Conservation (phyloP, 2,113 vertebrate genomes). For the Gnathonemus echidnorhynchus region DNA sequence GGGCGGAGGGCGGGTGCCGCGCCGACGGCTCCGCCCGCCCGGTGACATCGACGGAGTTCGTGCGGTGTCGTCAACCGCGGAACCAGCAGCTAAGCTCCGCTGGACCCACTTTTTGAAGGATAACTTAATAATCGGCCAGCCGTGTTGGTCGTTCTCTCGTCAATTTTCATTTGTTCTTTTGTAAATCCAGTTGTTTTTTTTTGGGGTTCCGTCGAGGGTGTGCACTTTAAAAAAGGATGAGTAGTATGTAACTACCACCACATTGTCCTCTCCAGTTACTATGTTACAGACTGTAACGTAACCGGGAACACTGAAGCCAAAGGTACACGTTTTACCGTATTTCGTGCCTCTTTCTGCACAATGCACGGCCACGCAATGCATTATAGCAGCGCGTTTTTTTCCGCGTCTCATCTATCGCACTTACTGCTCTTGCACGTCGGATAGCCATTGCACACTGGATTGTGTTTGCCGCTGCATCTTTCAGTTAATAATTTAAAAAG, state of each 20-base stretch:
- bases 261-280: slow-evolving; percentile 10
- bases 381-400: not conserved
- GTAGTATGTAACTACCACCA: slow-evolving; percentile 14
- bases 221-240: slow-evolving; percentile 10
- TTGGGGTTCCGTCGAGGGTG: not conserved
- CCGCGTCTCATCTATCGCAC: not conserved
- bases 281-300: slow-evolving; percentile 16
- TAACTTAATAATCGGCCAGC: slow-evolving; percentile 8
- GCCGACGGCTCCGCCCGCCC: not conserved
- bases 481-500: slow-evolving; percentile 10
- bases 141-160: not conserved
- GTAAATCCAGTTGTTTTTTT: not conserved
- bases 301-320: slow-evolving; percentile 16
- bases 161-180: slow-evolving; percentile 4
- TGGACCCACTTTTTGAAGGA: slow-evolving; percentile 13
- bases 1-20: not conserved
- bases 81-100: slow-evolving; percentile 11
- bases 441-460: slow-evolving; percentile 1
- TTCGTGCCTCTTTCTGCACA: slow-evolving; percentile 2
- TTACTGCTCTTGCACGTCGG: not conserved
- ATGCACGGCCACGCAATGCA: not conserved
- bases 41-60: slow-evolving; percentile 15
- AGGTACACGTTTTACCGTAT: slow-evolving; percentile 16
- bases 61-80: slow-evolving; percentile 17
- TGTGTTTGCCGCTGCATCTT: slow-evolving; percentile 7